Conservation (phyloP, 2,113 vertebrate genomes). For the Brachypodius melanocephalos region DNA sequence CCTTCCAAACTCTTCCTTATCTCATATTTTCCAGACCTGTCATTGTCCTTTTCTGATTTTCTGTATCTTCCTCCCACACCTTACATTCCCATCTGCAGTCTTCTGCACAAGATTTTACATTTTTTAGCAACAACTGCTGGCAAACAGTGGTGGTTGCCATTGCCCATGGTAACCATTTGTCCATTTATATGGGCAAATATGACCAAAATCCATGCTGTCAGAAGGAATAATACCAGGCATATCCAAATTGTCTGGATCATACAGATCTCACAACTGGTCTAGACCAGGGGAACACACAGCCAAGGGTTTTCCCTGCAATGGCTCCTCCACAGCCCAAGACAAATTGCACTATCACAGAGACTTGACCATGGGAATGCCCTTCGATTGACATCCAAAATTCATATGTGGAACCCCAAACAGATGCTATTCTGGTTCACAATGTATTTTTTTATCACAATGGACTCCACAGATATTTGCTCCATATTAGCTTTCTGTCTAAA, state of each 20-base stretch:
- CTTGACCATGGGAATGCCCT: background rate
- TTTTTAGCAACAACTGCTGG: background rate
- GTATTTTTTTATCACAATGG: background rate
- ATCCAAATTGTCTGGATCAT: background rate
- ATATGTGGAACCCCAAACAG: background rate
- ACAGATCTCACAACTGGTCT: background rate
- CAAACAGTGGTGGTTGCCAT: background rate
- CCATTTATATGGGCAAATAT: background rate
- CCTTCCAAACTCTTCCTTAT: background rate
- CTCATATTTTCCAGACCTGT: background rate
- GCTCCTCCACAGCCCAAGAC: background rate
- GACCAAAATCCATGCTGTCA: background rate
- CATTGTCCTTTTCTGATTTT: background rate
- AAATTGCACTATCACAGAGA: background rate
- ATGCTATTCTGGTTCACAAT: background rate
- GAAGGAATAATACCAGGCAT: background rate
- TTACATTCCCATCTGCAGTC: background rate
- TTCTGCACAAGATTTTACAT: background rate
- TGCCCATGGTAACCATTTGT: background rate
- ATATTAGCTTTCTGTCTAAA: background rate
- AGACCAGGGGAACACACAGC: background rate
- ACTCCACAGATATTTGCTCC: background rate
- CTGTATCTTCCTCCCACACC: background rate
- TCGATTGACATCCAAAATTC: accelerated
- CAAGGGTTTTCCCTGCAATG: background rate